These are phyloP conservation scores for Actenoides hombroni DNA, from an alignment of 2,113 vertebrate species.

Conservation along the genomic window DNA sequence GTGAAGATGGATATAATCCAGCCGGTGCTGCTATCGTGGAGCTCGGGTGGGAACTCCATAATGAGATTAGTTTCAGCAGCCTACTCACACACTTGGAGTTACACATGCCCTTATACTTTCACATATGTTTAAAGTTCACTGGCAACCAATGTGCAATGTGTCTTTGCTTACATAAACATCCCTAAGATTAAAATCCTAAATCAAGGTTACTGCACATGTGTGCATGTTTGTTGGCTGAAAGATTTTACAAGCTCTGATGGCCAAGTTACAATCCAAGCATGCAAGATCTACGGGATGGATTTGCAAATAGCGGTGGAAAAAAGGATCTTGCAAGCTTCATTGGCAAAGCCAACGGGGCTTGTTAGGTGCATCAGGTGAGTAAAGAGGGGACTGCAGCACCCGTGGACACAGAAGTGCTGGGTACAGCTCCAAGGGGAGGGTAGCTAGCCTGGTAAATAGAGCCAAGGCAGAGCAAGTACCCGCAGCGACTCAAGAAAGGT, in stretches of 20 bases:
- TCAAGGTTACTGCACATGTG: neutral
- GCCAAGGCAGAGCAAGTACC: rapidly evolving
- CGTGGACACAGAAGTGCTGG: neutral
- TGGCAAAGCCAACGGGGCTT: neutral
- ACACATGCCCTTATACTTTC: neutral
- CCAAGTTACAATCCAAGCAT: neutral
- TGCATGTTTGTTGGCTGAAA: neutral
- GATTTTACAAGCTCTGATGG: neutral
- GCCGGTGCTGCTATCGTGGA: neutral
- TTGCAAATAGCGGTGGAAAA: neutral
- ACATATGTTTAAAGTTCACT: neutral
- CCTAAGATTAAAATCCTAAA: neutral
- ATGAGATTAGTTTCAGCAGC: neutral
- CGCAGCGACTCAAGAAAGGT: neutral
- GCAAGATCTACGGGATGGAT: neutral
- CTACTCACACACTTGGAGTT: neutral
- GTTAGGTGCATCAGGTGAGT: neutral
- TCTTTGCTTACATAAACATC: neutral
- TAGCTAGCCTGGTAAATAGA: neutral
- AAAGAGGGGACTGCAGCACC: neutral
- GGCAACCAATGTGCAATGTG: neutral
- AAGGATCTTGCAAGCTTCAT: neutral
- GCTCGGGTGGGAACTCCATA: neutral
- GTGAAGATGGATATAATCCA: neutral
- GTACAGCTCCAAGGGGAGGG: neutral